Evolutionary conservation across 2,797 vertebrate species (phyloP).

Genomic region (Rhinoraja longicauda): DNA sequence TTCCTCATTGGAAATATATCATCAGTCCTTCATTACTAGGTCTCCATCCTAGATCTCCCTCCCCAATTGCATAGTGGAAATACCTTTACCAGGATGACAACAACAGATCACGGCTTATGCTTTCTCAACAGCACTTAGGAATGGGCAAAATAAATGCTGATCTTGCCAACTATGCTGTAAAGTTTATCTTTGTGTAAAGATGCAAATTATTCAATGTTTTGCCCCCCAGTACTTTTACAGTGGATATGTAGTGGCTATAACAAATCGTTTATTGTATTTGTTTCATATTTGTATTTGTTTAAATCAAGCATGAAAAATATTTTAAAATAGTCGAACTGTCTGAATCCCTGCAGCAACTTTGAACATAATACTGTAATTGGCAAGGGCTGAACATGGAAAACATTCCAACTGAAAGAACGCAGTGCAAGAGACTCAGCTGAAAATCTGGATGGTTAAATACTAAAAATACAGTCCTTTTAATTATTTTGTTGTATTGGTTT

Average conservation of each 20-base stretch:
- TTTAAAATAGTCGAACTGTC: neutral
- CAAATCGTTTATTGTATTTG: neutral
- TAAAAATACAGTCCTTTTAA: neutral
- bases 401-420: neutral
- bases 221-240: neutral
- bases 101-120: too few species aligned
- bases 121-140: too few species aligned
- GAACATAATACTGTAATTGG: neutral
- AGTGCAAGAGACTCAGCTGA: neutral
- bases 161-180: too few species aligned
- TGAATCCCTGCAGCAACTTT: neutral
- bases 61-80: too few species aligned
- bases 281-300: neutral
- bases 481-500: neutral
- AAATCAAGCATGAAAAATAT: neutral
- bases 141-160: too few species aligned
- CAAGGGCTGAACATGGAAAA: neutral
- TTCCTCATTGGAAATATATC: too few species aligned
- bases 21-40: too few species aligned
- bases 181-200: neutral
- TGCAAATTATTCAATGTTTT: neutral
- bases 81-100: too few species aligned
- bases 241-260: neutral
- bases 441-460: neutral
- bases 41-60: too few species aligned